Conservation (phyloP, 2,888 invertebrate species). For the Phania funesta region DNA sequence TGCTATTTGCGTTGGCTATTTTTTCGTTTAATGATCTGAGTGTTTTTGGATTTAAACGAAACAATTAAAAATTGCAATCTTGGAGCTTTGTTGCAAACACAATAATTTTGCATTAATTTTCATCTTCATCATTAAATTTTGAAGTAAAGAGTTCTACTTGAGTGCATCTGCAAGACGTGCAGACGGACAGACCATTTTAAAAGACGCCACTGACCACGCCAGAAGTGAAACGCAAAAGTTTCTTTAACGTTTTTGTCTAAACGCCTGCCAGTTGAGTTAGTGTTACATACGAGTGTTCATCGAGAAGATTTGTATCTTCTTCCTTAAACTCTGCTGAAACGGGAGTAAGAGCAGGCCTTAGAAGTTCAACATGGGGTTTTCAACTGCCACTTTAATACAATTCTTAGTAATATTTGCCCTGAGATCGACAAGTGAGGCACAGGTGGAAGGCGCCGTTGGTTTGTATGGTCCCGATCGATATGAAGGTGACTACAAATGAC, state of each 20-base stretch:
- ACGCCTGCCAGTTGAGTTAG: neutral
- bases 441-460: constrained; percentile 62
- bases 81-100: constrained; percentile 39
- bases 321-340: constrained; percentile 18
- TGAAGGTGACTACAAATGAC: constrained; percentile 55
- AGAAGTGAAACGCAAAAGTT: constrained; percentile 51
- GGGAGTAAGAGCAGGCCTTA: constrained; percentile 28
- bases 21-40: constrained; percentile 11
- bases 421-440: constrained; percentile 15
- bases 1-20: constrained; percentile 10
- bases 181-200: constrained; percentile 17
- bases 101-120: constrained; percentile 60
- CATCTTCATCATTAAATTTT: constrained; percentile 50
- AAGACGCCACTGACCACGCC: constrained; percentile 58
- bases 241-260: constrained; percentile 8
- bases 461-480: constrained; percentile 69
- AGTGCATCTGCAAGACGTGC: constrained; percentile 24
- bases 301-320: constrained; percentile 21
- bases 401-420: constrained; percentile 46
- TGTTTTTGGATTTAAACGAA: constrained; percentile 47
- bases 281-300: neutral
- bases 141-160: constrained; percentile 54
- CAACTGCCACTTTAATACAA: constrained; percentile 39
- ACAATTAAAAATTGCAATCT: constrained; percentile 57
- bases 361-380: constrained; percentile 41